Conservation (phyloP, 2,113 vertebrate genomes). For the Octodon degus region DNA sequence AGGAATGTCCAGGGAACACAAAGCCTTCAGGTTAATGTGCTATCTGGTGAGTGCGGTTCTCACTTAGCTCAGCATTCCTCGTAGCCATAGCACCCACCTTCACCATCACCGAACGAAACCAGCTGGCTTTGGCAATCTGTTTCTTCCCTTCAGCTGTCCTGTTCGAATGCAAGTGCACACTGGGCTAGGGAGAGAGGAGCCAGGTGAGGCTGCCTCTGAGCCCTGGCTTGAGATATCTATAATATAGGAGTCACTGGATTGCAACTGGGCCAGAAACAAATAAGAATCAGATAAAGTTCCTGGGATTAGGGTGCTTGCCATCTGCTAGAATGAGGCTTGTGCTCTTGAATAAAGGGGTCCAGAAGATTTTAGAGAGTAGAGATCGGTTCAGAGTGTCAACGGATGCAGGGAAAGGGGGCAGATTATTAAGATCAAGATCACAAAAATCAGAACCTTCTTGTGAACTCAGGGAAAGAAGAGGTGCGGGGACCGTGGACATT, state of each 20-base stretch:
- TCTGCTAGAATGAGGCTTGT: background rate
- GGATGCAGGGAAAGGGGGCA: background rate
- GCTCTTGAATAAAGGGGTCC: background rate
- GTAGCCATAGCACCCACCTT: background rate
- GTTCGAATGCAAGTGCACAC: background rate
- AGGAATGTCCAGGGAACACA: conserved; percentile 45
- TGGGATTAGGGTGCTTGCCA: background rate
- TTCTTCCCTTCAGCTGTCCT: conserved; percentile 1
- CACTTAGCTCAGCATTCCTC: background rate
- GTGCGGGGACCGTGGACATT: background rate
- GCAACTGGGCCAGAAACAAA: background rate
- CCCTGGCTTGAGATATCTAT: background rate
- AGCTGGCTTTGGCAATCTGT: background rate
- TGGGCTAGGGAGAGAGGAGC: background rate
- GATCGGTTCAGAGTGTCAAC: background rate
- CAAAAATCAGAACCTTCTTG: background rate
- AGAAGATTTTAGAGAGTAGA: background rate
- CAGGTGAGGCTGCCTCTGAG: background rate
- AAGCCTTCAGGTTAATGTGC: background rate
- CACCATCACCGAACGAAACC: background rate
- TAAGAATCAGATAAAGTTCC: background rate
- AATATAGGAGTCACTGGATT: background rate
- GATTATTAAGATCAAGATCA: background rate
- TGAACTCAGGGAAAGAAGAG: background rate
- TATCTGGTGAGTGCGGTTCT: background rate